phyloP scores from a whole-genome alignment of 2,113 vertebrate genomes.

The Phrynocephalus versicolor region DNA sequence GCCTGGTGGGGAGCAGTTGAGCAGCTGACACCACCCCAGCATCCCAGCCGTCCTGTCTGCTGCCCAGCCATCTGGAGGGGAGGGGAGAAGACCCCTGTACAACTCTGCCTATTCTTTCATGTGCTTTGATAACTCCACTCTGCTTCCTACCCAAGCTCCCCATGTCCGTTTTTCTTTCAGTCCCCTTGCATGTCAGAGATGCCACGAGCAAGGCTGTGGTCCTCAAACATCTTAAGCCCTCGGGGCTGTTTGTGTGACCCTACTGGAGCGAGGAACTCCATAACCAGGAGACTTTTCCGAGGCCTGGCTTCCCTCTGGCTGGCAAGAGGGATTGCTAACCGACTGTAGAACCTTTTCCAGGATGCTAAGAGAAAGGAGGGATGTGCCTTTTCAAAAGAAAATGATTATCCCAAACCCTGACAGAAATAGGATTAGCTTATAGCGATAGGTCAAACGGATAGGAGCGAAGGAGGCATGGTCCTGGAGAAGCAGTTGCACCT shows the following conservation, averaged over 20 bases:
- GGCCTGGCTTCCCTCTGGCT: too few species aligned
- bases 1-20: background rate
- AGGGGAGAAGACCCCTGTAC: constrained; percentile 68
- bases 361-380: too few species aligned
- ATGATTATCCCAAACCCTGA: too few species aligned
- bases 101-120: constrained; percentile 63
- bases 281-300: too few species aligned
- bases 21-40: constrained; percentile 13
- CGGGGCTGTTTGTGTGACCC: too few species aligned
- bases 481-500: background rate
- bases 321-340: too few species aligned
- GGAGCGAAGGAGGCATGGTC: fast-evolving
- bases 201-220: background rate
- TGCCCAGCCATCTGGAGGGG: constrained; percentile 76
- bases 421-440: background rate
- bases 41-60: constrained; percentile 68
- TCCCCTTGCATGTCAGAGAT: background rate
- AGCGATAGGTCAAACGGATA: background rate
- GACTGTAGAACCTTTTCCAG: too few species aligned
- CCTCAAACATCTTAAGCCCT: background rate
- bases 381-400: too few species aligned
- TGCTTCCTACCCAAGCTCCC: constrained; percentile 13
- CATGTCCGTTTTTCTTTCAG: background rate
- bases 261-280: too few species aligned
- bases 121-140: constrained; percentile 38